phyloP scores from a whole-genome alignment of 1,140 invertebrate species.

The Drosophila miranda region DNA sequence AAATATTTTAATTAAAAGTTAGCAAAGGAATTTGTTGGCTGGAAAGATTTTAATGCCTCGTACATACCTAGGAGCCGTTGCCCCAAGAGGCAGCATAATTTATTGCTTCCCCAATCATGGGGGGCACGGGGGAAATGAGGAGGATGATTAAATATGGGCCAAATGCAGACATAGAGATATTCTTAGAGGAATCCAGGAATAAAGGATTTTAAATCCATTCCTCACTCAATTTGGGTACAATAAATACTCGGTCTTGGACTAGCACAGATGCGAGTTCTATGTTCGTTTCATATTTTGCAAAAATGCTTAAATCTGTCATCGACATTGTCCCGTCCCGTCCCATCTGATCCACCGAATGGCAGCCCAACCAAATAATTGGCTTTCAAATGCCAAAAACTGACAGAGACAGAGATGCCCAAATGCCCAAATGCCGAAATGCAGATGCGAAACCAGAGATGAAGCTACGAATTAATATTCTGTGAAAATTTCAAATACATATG shows the following conservation, averaged over 20 bases:
- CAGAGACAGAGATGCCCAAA: too few relatives aligned
- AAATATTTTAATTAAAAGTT: conserved; percentile 45
- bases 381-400: conserved; percentile 6
- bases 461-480: conserved; percentile 18
- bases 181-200: too few relatives aligned
- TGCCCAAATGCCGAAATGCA: not conserved
- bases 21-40: not conserved
- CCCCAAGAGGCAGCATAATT: not conserved
- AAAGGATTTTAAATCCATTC: too few relatives aligned
- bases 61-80: too few relatives aligned
- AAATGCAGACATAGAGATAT: too few relatives aligned
- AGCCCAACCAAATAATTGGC: conserved; percentile 34
- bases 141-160: too few relatives aligned
- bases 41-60: not conserved
- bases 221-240: not conserved
- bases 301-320: conserved; percentile 37
- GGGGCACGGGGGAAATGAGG: too few relatives aligned
- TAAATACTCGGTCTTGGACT: not conserved
- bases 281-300: conserved; percentile 6
- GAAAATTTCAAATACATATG: conserved; percentile 12
- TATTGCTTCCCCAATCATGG: not conserved
- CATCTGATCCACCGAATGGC: not conserved
- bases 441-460: not conserved
- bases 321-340: not conserved
- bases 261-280: not conserved